These are phyloP conservation scores for Coturnix japonica DNA, from an alignment of 2,113 vertebrate species.

Conservation along the genomic window DNA sequence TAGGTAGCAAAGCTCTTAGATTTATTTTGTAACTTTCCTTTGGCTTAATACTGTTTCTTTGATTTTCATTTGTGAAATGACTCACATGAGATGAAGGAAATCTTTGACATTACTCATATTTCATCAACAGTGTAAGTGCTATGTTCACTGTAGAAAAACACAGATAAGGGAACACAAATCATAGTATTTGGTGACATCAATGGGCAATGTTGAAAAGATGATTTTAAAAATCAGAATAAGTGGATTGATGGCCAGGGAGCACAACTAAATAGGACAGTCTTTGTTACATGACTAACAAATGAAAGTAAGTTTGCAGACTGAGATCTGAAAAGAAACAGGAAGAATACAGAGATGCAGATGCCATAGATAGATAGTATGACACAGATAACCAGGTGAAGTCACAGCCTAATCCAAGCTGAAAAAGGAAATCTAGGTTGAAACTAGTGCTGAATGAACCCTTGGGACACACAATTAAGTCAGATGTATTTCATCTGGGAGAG, in stretches of 20 bases:
- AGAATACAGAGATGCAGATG: not conserved
- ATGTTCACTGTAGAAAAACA: not conserved
- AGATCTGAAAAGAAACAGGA: not conserved
- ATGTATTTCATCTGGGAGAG: rapidly evolving
- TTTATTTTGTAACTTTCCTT: not conserved
- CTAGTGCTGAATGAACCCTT: not conserved
- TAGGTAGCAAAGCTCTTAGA: not conserved
- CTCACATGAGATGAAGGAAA: not conserved
- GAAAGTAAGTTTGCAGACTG: not conserved
- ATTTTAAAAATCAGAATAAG: not conserved
- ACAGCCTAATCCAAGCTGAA: not conserved
- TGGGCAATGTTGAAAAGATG: not conserved
- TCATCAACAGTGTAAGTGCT: not conserved
- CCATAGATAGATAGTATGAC: not conserved
- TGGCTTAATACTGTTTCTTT: not conserved
- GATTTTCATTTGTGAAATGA: not conserved
- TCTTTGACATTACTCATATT: not conserved
- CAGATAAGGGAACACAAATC: not conserved
- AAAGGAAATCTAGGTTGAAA: not conserved
- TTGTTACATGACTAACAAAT: not conserved
- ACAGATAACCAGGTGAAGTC: not conserved
- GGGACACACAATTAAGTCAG: not conserved
- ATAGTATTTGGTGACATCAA: not conserved
- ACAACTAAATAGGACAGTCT: not conserved
- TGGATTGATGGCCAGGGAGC: not conserved